Percentiles rank a stretch among this genome's conserved stretches.
Evolutionary conservation across 2,113 vertebrate species (phyloP).

Genomic region (mouse (Mus musculus)): DNA sequence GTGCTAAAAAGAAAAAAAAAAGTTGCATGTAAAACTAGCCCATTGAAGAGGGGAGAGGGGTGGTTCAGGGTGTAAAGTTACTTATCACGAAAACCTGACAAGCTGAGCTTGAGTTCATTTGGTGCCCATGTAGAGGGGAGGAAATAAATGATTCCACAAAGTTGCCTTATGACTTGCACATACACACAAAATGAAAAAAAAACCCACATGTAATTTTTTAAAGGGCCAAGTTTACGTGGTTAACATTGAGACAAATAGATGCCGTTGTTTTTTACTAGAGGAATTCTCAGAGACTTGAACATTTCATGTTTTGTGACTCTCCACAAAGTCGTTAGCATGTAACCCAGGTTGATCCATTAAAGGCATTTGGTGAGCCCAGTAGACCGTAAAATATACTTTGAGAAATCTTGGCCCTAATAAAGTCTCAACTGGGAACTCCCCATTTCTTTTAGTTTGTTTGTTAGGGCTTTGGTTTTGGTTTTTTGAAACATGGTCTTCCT

Average conservation of each 20-base stretch:
- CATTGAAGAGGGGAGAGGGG: background rate
- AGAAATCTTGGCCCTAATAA: background rate
- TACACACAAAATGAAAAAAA: background rate
- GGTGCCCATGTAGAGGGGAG: background rate
- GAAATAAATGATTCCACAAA: background rate
- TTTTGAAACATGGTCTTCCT: background rate
- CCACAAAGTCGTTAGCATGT: background rate
- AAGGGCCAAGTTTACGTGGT: background rate
- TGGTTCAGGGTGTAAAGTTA: background rate
- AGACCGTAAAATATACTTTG: constrained; percentile 22
- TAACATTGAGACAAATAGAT: background rate
- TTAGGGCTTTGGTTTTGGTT: background rate
- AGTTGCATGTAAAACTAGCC: background rate
- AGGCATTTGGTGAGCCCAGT: background rate
- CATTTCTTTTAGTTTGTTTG: background rate
- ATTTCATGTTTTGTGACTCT: background rate
- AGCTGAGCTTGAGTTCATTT: background rate
- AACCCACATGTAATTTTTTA: background rate
- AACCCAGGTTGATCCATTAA: background rate
- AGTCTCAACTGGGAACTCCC: background rate
- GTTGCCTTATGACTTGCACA: background rate
- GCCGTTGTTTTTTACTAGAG: background rate
- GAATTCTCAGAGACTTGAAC: background rate
- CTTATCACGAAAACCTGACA: background rate
- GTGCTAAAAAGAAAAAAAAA: background rate